Evolutionary conservation across 2,888 invertebrate genomes (phyloP).

Genomic region (Sinopyrophorus schimmeli): DNA sequence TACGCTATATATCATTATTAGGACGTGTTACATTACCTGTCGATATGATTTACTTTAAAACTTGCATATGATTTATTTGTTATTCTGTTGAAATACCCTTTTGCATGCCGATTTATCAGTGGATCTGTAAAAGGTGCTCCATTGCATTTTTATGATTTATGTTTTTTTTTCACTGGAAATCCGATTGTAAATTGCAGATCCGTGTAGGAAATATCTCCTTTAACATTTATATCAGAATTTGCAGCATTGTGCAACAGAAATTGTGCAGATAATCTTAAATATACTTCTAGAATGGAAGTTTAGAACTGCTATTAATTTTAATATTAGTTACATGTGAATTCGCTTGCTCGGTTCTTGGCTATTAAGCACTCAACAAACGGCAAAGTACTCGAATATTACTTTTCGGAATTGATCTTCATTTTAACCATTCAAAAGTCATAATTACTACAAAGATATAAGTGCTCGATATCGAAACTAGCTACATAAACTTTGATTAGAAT

Average conservation of each 20-base stretch:
- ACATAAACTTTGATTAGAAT: no score
- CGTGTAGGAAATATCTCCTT: conserved; percentile 5
- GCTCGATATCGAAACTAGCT: no score
- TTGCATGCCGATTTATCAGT: conserved; percentile 25
- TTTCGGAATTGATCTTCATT: conserved; percentile 4
- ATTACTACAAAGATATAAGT: conserved; percentile 1
- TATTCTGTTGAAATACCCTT: conserved; percentile 12
- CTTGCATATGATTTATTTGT: conserved; percentile 31
- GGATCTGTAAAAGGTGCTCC: conserved; percentile 27
- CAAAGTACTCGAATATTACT: conserved; percentile 7
- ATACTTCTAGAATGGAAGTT: conserved; percentile 14
- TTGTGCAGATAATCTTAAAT: conserved; percentile 13
- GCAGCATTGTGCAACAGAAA: conserved; percentile 2
- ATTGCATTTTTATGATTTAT: conserved; percentile 18
- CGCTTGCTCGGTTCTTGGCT: conserved; percentile 10
- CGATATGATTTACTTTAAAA: conserved; percentile 39
- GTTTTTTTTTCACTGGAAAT: conserved; percentile 3
- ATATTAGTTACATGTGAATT: conserved; percentile 22
- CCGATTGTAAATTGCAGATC: conserved; percentile 3
- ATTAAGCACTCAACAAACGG: conserved; percentile 21
- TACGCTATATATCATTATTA: conserved; percentile 33
- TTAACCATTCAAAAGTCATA: conserved; percentile 1
- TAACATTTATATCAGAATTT: background rate
- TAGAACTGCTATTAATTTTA: conserved; percentile 21
- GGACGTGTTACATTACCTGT: conserved; percentile 34